phyloP scores from a whole-genome alignment of 53 echinoderm and acorn worm genomes.

The Paracentrotus lividus region DNA sequence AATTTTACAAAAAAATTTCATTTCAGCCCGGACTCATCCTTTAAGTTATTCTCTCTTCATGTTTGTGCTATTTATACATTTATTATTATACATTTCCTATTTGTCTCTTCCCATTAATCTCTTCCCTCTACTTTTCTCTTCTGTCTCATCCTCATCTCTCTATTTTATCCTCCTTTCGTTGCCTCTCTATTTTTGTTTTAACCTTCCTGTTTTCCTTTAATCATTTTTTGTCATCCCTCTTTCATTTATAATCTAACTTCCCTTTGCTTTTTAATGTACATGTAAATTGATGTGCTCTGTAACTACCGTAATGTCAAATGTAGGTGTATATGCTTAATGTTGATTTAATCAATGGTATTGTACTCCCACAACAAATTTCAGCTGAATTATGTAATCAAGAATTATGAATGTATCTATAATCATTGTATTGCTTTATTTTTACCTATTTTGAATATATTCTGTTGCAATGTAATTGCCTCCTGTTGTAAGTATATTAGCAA shows the following conservation, averaged over 20 bases:
- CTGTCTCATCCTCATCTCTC: neutral
- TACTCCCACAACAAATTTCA: neutral
- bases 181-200: too few species aligned
- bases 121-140: neutral
- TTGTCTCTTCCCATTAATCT: neutral
- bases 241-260: neutral
- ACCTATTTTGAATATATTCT: too few species aligned
- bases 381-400: conserved; percentile 38
- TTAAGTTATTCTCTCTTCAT: neutral
- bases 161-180: neutral
- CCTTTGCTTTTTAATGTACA: neutral
- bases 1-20: too few species aligned
- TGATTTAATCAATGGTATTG: neutral
- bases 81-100: neutral
- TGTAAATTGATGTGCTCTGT: neutral
- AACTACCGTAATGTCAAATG: neutral
- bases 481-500: too few species aligned
- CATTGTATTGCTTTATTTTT: too few species aligned
- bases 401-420: too few species aligned
- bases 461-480: too few species aligned
- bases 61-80: too few species aligned
- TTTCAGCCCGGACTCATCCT: neutral
- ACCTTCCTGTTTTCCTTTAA: too few species aligned
- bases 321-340: neutral
- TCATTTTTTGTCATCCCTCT: neutral